Evolutionary conservation across 2,888 invertebrate genomes (phyloP).

Genomic region (Corbicula japonica): DNA sequence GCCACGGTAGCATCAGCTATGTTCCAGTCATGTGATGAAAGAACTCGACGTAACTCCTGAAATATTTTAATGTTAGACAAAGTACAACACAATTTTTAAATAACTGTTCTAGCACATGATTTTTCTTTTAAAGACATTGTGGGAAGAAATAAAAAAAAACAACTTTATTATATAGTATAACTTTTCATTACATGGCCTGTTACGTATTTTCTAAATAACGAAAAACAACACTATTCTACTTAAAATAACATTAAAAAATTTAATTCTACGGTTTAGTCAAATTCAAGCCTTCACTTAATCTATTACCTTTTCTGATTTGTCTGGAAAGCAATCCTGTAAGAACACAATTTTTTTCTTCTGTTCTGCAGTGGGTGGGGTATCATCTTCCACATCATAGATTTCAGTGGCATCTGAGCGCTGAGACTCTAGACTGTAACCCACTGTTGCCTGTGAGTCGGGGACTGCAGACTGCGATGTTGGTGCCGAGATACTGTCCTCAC

Average conservation of each 20-base stretch:
- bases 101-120: background rate
- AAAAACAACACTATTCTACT: no score
- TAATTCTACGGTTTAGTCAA: background rate
- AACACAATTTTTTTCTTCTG: slow-evolving; percentile 69
- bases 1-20: slow-evolving; percentile 70
- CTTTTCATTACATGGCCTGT: no score
- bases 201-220: no score
- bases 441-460: slow-evolving; percentile 37
- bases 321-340: slow-evolving; percentile 72
- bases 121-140: background rate
- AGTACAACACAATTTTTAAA: background rate
- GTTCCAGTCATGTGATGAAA: slow-evolving; percentile 69
- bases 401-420: slow-evolving; percentile 62
- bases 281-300: no score
- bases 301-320: slow-evolving; percentile 68
- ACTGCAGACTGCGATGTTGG: slow-evolving; percentile 32
- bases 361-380: slow-evolving; percentile 27
- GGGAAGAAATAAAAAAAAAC: background rate
- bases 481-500: slow-evolving; percentile 24
- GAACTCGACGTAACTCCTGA: slow-evolving; percentile 68
- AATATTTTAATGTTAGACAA: no score
- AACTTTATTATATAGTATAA: background rate
- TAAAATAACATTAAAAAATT: background rate
- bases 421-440: slow-evolving; percentile 56
- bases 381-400: slow-evolving; percentile 43